Evolutionary conservation across 2,797 vertebrate species (phyloP).

Genomic region (Rousettus madagascariensis): DNA sequence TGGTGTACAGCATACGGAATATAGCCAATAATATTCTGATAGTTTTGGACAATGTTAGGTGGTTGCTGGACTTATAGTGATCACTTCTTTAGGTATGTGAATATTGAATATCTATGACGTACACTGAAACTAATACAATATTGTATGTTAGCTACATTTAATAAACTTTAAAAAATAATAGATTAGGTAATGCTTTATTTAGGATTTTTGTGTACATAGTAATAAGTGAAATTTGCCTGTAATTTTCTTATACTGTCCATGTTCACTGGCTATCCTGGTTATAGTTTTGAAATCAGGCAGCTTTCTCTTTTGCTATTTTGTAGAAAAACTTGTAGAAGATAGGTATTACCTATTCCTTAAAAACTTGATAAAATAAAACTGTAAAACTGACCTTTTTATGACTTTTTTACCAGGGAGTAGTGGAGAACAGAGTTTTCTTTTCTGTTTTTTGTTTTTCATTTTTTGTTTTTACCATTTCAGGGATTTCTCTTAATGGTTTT

Average conservation of each 20-base stretch:
- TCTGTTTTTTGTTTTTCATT: background rate
- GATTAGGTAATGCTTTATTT: background rate
- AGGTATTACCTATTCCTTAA: background rate
- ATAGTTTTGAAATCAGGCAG: constrained; percentile 27
- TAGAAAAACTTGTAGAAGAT: constrained; percentile 1
- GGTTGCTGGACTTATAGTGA: no score
- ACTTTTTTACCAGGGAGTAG: background rate
- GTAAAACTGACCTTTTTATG: background rate
- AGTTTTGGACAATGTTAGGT: no score
- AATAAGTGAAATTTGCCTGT: background rate
- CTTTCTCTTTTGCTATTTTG: constrained; percentile 42
- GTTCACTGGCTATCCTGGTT: background rate
- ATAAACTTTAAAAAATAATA: background rate
- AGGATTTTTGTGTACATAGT: background rate
- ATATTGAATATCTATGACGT: no score
- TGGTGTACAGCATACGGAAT: no score
- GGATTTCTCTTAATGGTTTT: background rate
- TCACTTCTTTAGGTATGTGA: no score
- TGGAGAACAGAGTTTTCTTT: background rate
- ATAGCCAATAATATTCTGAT: no score
- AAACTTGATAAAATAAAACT: constrained; percentile 3
- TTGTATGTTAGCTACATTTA: no score
- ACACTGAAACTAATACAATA: no score
- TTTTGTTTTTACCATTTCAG: background rate
- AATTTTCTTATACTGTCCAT: background rate